Evolutionary conservation across 2,797 vertebrate species (phyloP), one percentile per base, ranked within the genome.

Genomic region (Ptychobarbus kaznakovi): DNA sequence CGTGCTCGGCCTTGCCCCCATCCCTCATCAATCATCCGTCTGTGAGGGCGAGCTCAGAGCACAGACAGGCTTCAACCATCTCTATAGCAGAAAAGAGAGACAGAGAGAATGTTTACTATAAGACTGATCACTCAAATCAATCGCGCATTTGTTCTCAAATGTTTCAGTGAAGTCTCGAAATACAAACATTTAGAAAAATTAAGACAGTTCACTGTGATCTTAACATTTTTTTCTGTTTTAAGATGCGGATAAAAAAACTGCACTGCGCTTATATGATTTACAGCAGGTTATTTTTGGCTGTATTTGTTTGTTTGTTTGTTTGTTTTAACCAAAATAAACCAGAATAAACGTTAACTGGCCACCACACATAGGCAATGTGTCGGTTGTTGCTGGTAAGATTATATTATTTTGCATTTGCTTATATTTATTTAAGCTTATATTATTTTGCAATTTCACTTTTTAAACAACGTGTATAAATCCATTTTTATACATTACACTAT

Each of bases 11-110:
- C 96, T 97, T 98, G 97, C 97, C 98, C 98, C 94, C 95, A 70
- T 92, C 95, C 95, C 92, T 98, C 98, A 99, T 99, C 98, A 99
- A 99, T 99, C 98, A 99, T 98, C 95, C 96, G 94, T 94, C 96
- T 95, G 96, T 94, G 95, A 94, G 96, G 96, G 96, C 95, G 95
- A 95, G 96, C 95, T 96, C 97, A 95, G 94, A 93, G 95, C 91
- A 90, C 93, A 92, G 94, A 97, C 97, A 96, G 94, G 93, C 95
- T 90, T 97, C 98, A 96, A 94, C 93, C 92, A 92, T 86, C 88
- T 94, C 92, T 95, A 94, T 92, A 94, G 95, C 90, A 92, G 90
- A 91, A 89, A 89, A 92, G 93, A 92, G 93, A 91, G 87, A 90
- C 93, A 94, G 84, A 91, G 87, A 91, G 90, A 92, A 86, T 82